phyloP scores from a whole-genome alignment of 2,888 invertebrate species.

The Crocallis elinguaria region DNA sequence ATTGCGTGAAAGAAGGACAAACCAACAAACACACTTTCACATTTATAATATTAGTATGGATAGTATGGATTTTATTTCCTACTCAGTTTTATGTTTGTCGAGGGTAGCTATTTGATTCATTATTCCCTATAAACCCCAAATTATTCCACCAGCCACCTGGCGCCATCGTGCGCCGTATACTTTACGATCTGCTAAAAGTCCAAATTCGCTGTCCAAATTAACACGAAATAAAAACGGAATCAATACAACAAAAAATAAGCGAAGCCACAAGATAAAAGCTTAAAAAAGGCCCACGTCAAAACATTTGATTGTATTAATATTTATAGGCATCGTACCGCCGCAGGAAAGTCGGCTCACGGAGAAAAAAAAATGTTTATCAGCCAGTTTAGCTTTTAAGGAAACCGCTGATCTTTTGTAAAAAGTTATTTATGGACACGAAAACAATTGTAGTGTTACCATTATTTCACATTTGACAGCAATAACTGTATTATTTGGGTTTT shows the following conservation, averaged over 20 bases:
- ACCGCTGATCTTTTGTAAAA: conserved; percentile 83
- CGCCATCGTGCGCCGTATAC: conserved; percentile 66
- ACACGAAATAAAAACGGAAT: conserved; percentile 84
- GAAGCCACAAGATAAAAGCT: conserved; percentile 81
- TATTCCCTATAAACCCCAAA: conserved; percentile 41
- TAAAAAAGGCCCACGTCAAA: conserved; percentile 84
- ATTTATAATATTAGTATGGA: no score
- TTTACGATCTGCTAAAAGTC: conserved; percentile 86
- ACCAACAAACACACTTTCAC: no score
- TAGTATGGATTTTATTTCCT: no score
- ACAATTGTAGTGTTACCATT: conserved; percentile 84
- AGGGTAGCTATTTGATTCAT: conserved; percentile 38
- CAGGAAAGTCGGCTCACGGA: conserved; percentile 72
- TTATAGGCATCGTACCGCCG: conserved; percentile 79
- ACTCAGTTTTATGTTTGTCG: no score
- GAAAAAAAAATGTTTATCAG: conserved; percentile 83
- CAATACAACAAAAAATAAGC: conserved; percentile 80
- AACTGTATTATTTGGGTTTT: conserved; percentile 75
- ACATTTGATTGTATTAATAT: conserved; percentile 86
- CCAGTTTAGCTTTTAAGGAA: conserved; percentile 83
- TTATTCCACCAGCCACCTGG: conserved; percentile 64
- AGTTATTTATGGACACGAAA: conserved; percentile 81
- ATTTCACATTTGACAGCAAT: conserved; percentile 82
- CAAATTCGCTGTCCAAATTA: conserved; percentile 84
- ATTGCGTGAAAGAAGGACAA: no score